phyloP scores from a whole-genome alignment of 1,140 invertebrate species.

The Copidosoma floridanum region DNA sequence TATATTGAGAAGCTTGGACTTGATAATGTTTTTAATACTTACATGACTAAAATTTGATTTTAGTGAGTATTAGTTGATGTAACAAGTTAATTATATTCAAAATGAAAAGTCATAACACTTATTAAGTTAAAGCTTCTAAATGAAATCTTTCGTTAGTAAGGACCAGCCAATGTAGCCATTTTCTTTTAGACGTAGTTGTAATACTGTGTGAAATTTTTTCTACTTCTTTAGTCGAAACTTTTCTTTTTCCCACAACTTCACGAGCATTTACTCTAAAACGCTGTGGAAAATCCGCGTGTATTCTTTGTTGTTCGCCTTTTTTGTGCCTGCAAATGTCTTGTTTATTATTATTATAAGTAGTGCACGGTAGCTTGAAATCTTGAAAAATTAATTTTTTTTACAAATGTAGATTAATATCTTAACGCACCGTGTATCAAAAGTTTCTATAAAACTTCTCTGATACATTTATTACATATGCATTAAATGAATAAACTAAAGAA shows the following conservation, averaged over 20 bases:
- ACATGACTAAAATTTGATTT: too few relatives aligned
- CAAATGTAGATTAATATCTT: neutral
- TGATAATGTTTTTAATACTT: neutral
- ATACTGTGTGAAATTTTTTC: constrained; percentile 21
- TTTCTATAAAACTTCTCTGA: neutral
- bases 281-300: constrained; percentile 17
- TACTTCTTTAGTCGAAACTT: constrained; percentile 19
- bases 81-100: too few relatives aligned
- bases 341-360: constrained; percentile 11
- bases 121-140: constrained; percentile 6
- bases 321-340: constrained; percentile 19
- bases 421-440: neutral
- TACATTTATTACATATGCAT: too few relatives aligned
- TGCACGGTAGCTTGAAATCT: constrained; percentile 26
- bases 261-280: constrained; percentile 18
- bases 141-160: constrained; percentile 14
- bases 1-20: constrained; percentile 4
- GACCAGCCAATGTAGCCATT: constrained; percentile 24
- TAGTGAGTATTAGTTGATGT: too few relatives aligned
- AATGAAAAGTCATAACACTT: too few relatives aligned
- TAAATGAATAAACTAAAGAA: too few relatives aligned
- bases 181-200: constrained; percentile 30
- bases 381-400: constrained; percentile 27
- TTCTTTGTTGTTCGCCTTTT: constrained; percentile 19
- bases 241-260: neutral